These are phyloP conservation scores for Fragum sueziense DNA, from an alignment of 2,888 invertebrate species.

Conservation along the genomic window DNA sequence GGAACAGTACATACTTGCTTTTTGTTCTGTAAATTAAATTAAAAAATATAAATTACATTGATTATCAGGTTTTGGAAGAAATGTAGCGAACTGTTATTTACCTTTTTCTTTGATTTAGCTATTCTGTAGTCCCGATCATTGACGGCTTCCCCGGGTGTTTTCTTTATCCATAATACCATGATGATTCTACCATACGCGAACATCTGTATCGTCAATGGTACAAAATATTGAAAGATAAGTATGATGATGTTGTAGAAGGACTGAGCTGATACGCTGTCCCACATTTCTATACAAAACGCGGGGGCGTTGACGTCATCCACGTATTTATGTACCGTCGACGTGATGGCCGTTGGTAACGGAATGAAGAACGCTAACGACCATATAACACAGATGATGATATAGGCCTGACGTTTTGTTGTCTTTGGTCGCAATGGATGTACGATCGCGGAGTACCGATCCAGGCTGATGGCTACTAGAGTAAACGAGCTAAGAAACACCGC, in stretches of 20 bases:
- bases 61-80: too few relatives aligned
- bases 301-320: constrained; percentile 61
- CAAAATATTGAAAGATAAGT: constrained; percentile 91
- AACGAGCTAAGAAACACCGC: constrained; percentile 90
- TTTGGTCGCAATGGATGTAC: constrained; percentile 93
- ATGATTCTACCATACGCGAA: constrained; percentile 94
- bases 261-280: constrained; percentile 62
- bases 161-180: constrained; percentile 93
- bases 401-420: constrained; percentile 89
- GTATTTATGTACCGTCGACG: constrained; percentile 84
- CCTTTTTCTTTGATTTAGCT: constrained; percentile 94
- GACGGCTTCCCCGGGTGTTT: constrained; percentile 94
- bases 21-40: too few relatives aligned
- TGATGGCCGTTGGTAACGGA: constrained; percentile 91
- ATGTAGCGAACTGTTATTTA: constrained; percentile 83
- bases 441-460: constrained; percentile 95
- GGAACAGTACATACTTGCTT: too few relatives aligned
- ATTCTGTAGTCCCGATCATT: constrained; percentile 91
- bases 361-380: constrained; percentile 91
- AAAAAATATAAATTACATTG: too few relatives aligned
- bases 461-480: constrained; percentile 94
- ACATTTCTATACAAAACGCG: constrained; percentile 68
- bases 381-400: constrained; percentile 87
- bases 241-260: constrained; percentile 89
- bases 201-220: constrained; percentile 91